phyloP scores from a whole-genome alignment of 30 jellyfish, hydroid and myxozoan species.

The Pseudorhiza aurosa region DNA sequence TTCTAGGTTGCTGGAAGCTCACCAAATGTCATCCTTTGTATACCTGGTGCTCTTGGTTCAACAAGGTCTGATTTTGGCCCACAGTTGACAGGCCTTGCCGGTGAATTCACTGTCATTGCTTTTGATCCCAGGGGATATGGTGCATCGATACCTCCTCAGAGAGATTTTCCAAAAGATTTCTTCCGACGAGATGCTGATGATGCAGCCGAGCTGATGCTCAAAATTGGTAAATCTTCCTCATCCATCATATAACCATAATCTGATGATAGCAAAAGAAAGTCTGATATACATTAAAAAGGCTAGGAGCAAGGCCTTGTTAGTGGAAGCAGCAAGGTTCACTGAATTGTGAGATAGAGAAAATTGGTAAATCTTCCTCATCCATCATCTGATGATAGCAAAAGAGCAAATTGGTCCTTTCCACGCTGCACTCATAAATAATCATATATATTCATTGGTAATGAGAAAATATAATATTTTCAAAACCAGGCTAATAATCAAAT shows the following conservation, averaged over 20 bases:
- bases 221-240: slow-evolving; percentile 56
- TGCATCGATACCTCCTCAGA: slow-evolving; percentile 59
- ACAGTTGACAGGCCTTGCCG: slow-evolving; percentile 65
- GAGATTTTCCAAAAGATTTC: slow-evolving; percentile 77
- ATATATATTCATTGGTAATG: too few relatives aligned
- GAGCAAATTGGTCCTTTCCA: too few relatives aligned
- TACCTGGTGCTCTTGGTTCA: slow-evolving; percentile 96
- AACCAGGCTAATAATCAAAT: too few relatives aligned
- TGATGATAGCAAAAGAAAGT: too few relatives aligned
- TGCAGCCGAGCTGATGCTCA: slow-evolving; percentile 80
- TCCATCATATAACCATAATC: too few relatives aligned
- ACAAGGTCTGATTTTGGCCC: slow-evolving; percentile 75
- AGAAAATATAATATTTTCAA: too few relatives aligned
- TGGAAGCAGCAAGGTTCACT: too few relatives aligned
- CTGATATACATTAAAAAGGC: too few relatives aligned
- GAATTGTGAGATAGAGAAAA: too few relatives aligned
- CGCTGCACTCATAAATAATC: too few relatives aligned
- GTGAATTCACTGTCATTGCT: slow-evolving; percentile 64
- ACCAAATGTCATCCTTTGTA: slow-evolving; percentile 63
- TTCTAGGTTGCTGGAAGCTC: slow-evolving; percentile 54
- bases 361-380: slow-evolving; percentile 63
- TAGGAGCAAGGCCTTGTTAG: too few relatives aligned
- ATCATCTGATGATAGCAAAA: too few relatives aligned
- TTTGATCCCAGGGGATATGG: slow-evolving; percentile 97
- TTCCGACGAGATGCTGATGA: slow-evolving; percentile 90